phyloP scores from a whole-genome alignment of 2,888 invertebrate species.

The Busseola fusca region DNA sequence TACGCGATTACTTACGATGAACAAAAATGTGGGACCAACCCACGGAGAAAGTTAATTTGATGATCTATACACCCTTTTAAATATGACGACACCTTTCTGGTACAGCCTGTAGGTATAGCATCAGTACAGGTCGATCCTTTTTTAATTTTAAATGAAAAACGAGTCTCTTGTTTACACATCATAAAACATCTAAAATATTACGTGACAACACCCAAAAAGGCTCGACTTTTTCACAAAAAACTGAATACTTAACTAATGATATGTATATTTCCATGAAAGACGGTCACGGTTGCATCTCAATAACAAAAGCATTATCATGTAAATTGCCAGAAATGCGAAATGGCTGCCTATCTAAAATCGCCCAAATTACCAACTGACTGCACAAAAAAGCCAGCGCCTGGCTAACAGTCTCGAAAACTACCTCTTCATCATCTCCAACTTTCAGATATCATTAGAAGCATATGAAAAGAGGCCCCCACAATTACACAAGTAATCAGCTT shows the following conservation, averaged over 20 bases:
- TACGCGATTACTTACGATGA: background rate
- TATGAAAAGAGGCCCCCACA: conserved; percentile 69
- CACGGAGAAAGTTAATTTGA: background rate
- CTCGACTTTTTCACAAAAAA: background rate
- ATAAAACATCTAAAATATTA: background rate
- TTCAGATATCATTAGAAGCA: conserved; percentile 53
- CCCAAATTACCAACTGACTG: background rate
- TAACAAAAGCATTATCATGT: background rate
- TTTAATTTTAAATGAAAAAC: background rate
- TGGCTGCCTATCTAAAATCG: background rate
- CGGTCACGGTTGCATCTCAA: too few species aligned
- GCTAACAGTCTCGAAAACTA: conserved; percentile 18
- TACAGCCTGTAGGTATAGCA: background rate
- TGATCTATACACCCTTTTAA: too few species aligned
- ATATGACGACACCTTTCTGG: background rate
- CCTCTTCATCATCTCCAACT: conserved; percentile 22
- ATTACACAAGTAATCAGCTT: conserved; percentile 86
- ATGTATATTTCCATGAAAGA: background rate
- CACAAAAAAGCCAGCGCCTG: background rate
- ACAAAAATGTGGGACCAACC: too few species aligned
- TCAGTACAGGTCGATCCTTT: background rate
- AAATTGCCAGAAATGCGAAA: background rate
- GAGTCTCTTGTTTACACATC: background rate
- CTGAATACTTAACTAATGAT: background rate
- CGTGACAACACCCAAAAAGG: too few species aligned